Base-by-base conservation (phyloP, 2,797 vertebrate species). In the Rhinichthys osculus region DNA sequence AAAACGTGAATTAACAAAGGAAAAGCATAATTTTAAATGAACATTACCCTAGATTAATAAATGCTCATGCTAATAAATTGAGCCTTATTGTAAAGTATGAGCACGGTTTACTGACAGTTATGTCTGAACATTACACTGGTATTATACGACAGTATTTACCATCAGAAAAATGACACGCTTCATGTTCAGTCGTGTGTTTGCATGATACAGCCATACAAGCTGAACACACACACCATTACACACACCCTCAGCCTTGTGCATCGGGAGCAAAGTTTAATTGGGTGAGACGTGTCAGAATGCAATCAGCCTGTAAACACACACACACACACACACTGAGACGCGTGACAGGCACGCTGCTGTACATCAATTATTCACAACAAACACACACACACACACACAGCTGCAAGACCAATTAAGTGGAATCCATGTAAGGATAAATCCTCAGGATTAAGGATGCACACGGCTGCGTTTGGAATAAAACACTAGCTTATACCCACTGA, bases 401-500 rank as follows among this genome's bases (percentile, higher is more conserved):
- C 57, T 66, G 27, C 17, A 82, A 86, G 78, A 82, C 90, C 86
- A 92, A 92, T 93, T 93, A 92, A 90, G 84, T 35, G 85, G 81
- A 92, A 90, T 90, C 89, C 81, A 89, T 88, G 88, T 89, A 30
- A 81, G 82, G 80, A 89, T 90, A 92, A 92, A 90, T 91, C 89
- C 84, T 83, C 30, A 66, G 91, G 87, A 93, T 93, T 92, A 93
- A 88, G 84, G 91, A 84, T 82, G 81, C 78, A 83, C 90, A 88
- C 89, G 88, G 82, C 71, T n/a, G 23, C 16, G 17, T 30, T 4
- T 30, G 14, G 17, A 33, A 35, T 38, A n/a, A 79, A 64, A 79
- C 2, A 78, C 33, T 27, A 89, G 82, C 89, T 80, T 78, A 8
- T 50, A 9, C n/a, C 30, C n/a, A 76, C 78, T 87, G 42, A 9